Conservation (phyloP, 2,888 invertebrate genomes). For the Melolontha melolontha region DNA sequence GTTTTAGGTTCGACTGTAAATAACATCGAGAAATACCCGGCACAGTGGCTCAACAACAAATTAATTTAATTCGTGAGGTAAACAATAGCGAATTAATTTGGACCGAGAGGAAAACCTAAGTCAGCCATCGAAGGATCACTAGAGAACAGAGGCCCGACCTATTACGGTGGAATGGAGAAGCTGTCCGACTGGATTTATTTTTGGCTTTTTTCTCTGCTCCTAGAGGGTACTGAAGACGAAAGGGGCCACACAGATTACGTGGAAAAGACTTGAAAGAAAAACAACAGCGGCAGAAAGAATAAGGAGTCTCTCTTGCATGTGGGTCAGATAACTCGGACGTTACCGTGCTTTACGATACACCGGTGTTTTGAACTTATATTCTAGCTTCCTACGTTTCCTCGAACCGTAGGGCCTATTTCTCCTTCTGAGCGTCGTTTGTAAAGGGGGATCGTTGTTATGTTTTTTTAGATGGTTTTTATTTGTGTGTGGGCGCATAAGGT, state of each 20-base stretch:
- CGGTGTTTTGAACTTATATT: conserved; percentile 16
- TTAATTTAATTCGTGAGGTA: conserved; percentile 32
- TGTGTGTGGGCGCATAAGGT: conserved; percentile 9
- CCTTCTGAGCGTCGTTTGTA: neutral
- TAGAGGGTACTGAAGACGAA: neutral
- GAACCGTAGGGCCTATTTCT: neutral
- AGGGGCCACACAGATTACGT: neutral
- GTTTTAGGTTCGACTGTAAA: too few relatives aligned
- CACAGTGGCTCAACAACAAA: conserved; percentile 22
- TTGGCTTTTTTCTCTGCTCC: neutral
- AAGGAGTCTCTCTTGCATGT: conserved; percentile 3
- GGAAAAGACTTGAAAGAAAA: neutral
- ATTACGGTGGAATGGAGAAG: conserved; percentile 18
- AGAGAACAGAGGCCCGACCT: neutral
- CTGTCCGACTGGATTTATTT: conserved; percentile 18
- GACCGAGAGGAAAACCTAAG: conserved; percentile 1
- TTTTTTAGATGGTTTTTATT: conserved; percentile 20
- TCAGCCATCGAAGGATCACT: conserved; percentile 11
- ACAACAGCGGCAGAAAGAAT: neutral
- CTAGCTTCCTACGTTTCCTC: conserved; percentile 1
- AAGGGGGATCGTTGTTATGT: conserved; percentile 18
- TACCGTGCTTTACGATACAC: conserved; percentile 30
- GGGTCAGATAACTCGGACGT: conserved; percentile 35
- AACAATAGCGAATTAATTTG: conserved; percentile 33
- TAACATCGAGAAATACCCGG: neutral